phyloP scores from a whole-genome alignment of 2,797 vertebrate genomes.

The Parauchenoglanis ngamensis region DNA sequence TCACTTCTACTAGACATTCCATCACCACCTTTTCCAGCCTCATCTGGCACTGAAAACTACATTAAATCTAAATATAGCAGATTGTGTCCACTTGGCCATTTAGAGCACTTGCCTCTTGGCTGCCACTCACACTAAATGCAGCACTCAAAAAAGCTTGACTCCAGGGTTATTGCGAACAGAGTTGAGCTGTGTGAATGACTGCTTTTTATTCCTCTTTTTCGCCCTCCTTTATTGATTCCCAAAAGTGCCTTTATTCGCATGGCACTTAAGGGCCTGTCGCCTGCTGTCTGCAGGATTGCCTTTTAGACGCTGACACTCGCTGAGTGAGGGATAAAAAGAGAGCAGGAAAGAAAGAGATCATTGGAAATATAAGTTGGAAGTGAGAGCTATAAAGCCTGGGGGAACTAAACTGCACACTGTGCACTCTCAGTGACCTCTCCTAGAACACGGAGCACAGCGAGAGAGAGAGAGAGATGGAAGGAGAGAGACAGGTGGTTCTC shows the following conservation, averaged over 20 bases:
- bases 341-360: conserved; percentile 43
- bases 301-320: conserved; percentile 33
- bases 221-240: conserved; percentile 39
- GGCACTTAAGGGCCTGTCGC: conserved; percentile 24
- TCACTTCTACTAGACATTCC: conserved; percentile 15
- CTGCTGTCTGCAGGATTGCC: conserved; percentile 26
- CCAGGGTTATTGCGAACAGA: conserved; percentile 21
- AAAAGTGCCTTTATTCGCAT: conserved; percentile 33
- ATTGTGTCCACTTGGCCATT: conserved; percentile 21
- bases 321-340: conserved; percentile 48
- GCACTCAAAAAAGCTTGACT: conserved; percentile 30
- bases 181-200: conserved; percentile 20
- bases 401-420: conserved; percentile 50
- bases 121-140: conserved; percentile 38
- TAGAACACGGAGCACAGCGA: not conserved
- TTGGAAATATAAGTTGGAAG: conserved; percentile 41
- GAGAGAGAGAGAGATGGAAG: not conserved
- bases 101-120: conserved; percentile 36
- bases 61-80: conserved; percentile 34
- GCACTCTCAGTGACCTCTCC: conserved; percentile 35
- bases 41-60: conserved; percentile 12
- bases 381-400: conserved; percentile 50
- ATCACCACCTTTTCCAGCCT: not conserved
- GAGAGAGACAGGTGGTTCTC: conserved; percentile 12
- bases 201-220: conserved; percentile 30